Evolutionary conservation across 2,113 vertebrate species (phyloP).

Genomic region (Myocastor coypus): DNA sequence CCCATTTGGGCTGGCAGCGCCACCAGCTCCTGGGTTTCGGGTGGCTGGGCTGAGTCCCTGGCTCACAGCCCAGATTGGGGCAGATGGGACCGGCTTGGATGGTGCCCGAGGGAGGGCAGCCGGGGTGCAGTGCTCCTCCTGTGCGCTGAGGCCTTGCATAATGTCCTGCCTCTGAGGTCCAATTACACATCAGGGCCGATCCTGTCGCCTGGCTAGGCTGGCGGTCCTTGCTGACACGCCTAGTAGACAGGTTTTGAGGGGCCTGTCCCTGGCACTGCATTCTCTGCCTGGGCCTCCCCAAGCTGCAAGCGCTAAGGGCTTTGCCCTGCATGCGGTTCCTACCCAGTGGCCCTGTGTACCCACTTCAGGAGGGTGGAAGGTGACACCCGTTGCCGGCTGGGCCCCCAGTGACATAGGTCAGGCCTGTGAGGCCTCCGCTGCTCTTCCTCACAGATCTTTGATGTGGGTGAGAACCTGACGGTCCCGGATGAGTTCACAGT

Average conservation of each 20-base stretch:
- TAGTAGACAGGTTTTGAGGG: not conserved
- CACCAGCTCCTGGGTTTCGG: not conserved
- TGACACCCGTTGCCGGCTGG: not conserved
- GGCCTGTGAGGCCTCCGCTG: not conserved
- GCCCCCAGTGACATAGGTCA: not conserved
- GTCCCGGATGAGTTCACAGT: constrained; percentile 98
- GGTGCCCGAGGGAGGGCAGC: constrained; percentile 54
- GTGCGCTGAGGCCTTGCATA: constrained; percentile 61
- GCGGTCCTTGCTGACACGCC: not conserved
- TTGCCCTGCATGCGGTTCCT: not conserved
- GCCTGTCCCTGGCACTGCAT: not conserved
- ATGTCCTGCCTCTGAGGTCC: constrained; percentile 17
- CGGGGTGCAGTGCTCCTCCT: not conserved
- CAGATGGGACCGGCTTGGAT: not conserved
- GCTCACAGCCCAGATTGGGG: not conserved
- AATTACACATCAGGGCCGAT: not conserved
- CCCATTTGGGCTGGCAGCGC: not conserved
- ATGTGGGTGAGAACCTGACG: constrained; percentile 95
- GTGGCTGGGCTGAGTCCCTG: constrained; percentile 4
- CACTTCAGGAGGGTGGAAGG: not conserved
- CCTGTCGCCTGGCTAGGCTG: not conserved
- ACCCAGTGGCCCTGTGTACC: not conserved
- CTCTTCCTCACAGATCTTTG: constrained; percentile 92
- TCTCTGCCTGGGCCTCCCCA: not conserved
- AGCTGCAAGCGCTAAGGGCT: not conserved